Evolutionary conservation across 1,140 invertebrate genomes (phyloP).

Genomic region (Lerema accius): DNA sequence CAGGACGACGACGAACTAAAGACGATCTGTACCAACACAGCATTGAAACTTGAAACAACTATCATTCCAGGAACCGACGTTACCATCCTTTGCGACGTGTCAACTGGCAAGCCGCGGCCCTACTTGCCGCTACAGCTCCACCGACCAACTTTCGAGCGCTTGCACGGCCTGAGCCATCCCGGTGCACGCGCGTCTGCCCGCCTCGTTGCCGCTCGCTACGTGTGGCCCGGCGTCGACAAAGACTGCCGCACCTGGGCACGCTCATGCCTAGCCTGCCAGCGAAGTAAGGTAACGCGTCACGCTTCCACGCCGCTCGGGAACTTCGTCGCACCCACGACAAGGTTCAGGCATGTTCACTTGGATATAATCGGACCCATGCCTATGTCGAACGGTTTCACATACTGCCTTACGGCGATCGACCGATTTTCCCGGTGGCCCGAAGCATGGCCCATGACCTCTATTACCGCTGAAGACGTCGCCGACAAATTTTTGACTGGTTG

Average conservation of each 20-base stretch:
- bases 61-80: conserved; percentile 6
- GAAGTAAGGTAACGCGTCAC: conserved; percentile 19
- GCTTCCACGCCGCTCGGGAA: conserved; percentile 14
- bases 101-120: conserved; percentile 2
- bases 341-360: conserved; percentile 20
- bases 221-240: conserved; percentile 27
- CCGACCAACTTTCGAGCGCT: not conserved
- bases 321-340: conserved; percentile 5
- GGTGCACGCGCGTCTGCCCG: conserved; percentile 13
- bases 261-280: conserved; percentile 31
- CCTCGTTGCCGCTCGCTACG: conserved; percentile 20
- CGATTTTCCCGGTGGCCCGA: conserved; percentile 32
- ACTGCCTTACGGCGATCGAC: conserved; percentile 34
- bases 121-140: conserved; percentile 6
- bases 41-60: too few relatives aligned
- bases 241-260: conserved; percentile 8
- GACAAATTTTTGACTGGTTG: conserved; percentile 20
- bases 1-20: not conserved
- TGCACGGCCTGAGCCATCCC: conserved; percentile 8
- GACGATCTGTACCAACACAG: not conserved
- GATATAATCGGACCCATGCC: conserved; percentile 35
- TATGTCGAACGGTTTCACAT: conserved; percentile 11
- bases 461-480: conserved; percentile 29
- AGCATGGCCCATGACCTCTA: conserved; percentile 20
- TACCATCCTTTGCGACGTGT: conserved; percentile 7